phyloP scores from a whole-genome alignment of 2,797 vertebrate species.

The Nothura maculosa region DNA sequence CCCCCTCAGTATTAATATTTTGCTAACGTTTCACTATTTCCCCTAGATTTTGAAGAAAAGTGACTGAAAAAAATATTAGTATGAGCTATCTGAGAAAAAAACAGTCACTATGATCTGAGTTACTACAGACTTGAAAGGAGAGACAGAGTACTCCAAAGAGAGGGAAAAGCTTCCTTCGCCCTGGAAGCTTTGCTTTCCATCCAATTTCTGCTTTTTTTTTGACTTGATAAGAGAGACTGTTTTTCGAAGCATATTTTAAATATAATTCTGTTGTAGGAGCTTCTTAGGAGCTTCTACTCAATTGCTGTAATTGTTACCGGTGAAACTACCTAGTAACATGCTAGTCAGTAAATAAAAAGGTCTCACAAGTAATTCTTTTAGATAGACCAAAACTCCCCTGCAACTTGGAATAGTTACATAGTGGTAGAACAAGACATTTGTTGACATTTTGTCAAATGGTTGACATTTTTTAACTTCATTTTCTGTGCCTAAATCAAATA shows the following conservation, averaged over 20 bases:
- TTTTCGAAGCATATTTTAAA: background rate
- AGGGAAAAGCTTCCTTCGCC: background rate
- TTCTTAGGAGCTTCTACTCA: background rate
- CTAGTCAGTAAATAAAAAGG: background rate
- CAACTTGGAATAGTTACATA: background rate
- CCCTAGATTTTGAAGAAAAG: background rate
- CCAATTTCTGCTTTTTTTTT: background rate
- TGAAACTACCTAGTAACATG: background rate
- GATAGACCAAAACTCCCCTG: background rate
- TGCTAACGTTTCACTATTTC: constrained; percentile 19
- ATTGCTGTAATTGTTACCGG: background rate
- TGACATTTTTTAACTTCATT: background rate
- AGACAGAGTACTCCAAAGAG: background rate
- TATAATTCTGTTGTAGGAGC: background rate
- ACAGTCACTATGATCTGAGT: background rate
- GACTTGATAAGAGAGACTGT: background rate
- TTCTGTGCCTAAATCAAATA: background rate
- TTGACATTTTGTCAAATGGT: too few relatives aligned
- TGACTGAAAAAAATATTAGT: background rate
- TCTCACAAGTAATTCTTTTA: background rate
- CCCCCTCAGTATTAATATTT: background rate
- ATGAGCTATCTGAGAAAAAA: background rate
- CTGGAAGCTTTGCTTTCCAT: background rate
- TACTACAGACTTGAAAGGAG: background rate
- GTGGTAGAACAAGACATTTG: background rate